phyloP scores from a whole-genome alignment of 2,113 vertebrate genomes.

The Catharus bicknelli region DNA sequence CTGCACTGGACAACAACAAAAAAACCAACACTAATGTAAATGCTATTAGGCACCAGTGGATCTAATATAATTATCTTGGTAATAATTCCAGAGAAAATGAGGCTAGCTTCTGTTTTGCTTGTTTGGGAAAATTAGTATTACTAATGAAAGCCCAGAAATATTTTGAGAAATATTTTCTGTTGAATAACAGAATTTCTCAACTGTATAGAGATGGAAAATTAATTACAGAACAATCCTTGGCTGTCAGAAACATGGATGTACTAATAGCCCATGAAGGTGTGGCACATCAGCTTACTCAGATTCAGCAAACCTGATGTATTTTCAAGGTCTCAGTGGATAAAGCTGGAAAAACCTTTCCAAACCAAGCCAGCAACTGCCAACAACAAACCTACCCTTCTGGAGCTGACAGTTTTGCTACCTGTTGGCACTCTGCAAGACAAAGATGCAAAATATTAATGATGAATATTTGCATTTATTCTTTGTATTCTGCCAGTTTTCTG shows the following conservation, averaged over 20 bases:
- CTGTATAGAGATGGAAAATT: neutral
- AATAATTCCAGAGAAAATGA: neutral
- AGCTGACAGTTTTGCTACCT: neutral
- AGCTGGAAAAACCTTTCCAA: neutral
- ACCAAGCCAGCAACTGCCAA: neutral
- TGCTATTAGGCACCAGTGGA: neutral
- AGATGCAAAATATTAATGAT: neutral
- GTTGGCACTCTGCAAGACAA: neutral
- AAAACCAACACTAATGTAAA: neutral
- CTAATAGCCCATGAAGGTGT: neutral
- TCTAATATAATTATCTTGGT: conserved; percentile 19
- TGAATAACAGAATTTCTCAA: neutral
- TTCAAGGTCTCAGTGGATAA: neutral
- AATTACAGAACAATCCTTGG: conserved; percentile 1
- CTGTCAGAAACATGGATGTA: neutral
- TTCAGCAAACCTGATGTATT: neutral
- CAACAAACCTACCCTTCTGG: neutral
- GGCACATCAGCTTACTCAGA: neutral
- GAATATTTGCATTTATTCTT: neutral
- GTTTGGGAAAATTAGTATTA: conserved; percentile 22
- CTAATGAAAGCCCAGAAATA: conserved; percentile 9
- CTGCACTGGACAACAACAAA: neutral
- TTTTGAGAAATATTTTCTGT: neutral
- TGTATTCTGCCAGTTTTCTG: neutral
- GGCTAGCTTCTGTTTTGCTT: neutral